These are phyloP conservation scores for Sialis lutaria DNA, from an alignment of 2,888 invertebrate genomes.

Conservation along the genomic window DNA sequence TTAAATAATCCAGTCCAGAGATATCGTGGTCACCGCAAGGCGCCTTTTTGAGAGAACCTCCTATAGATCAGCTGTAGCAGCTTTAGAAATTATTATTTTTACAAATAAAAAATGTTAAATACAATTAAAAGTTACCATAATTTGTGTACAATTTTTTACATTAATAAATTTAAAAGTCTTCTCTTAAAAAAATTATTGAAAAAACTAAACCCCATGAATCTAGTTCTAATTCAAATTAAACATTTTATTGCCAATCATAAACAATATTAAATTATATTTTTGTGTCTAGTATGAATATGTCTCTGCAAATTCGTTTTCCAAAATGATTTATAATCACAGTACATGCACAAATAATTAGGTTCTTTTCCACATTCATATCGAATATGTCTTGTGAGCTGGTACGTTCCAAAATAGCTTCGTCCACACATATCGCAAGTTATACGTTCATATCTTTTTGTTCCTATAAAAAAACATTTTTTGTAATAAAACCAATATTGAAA, in stretches of 20 bases:
- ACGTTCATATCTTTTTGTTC: not conserved
- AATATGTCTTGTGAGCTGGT: slow-evolving; percentile 14
- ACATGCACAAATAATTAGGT: slow-evolving; percentile 13
- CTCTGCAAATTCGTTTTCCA: slow-evolving; percentile 5
- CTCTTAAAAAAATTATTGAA: no score
- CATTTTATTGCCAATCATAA: not conserved
- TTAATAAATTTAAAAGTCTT: no score
- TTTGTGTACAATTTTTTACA: no score
- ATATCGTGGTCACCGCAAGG: no score
- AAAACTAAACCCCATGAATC: no score
- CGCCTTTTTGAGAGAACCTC: no score
- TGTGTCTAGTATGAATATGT: slow-evolving; percentile 8
- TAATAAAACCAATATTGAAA: not conserved
- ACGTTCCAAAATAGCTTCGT: slow-evolving; percentile 14
- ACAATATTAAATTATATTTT: not conserved
- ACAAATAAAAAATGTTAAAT: no score
- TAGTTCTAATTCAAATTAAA: not conserved
- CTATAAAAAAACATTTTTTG: not conserved
- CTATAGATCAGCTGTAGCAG: no score
- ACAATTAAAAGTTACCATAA: no score
- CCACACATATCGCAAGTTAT: slow-evolving; percentile 10
- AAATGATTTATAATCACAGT: slow-evolving; percentile 8
- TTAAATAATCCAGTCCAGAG: no score
- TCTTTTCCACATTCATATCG: slow-evolving; percentile 16
- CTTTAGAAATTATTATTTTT: no score